These are phyloP conservation scores for Alcedo atthis DNA, from an alignment of 2,797 vertebrate species.

Conservation along the genomic window DNA sequence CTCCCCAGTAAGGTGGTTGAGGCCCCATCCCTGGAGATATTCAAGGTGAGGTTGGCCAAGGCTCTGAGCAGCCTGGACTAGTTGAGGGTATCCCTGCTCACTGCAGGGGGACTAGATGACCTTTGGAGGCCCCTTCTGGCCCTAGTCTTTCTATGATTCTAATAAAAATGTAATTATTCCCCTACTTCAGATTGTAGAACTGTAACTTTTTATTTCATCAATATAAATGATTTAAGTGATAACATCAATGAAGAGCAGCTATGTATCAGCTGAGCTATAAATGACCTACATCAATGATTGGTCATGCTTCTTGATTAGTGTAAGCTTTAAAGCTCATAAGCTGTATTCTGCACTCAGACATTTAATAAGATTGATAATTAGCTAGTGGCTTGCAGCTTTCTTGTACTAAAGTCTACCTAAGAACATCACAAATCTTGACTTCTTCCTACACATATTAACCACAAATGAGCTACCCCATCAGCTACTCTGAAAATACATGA, in stretches of 20 bases:
- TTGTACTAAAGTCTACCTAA: neutral
- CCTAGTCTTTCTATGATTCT: no score
- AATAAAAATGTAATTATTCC: neutral
- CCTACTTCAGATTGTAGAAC: neutral
- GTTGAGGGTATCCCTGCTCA: no score
- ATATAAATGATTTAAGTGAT: neutral
- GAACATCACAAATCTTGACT: neutral
- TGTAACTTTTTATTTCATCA: conserved; percentile 2
- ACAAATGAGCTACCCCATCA: neutral
- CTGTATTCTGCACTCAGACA: conserved; percentile 38
- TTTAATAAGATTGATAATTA: conserved; percentile 52
- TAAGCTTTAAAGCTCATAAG: conserved; percentile 67
- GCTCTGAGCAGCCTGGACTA: no score
- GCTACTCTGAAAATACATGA: neutral
- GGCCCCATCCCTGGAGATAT: no score
- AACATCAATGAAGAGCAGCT: neutral
- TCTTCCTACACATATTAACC: neutral
- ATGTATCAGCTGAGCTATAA: neutral
- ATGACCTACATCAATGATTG: conserved; percentile 51
- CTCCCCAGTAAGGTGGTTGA: no score
- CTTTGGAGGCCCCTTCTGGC: no score
- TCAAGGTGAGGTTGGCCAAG: no score
- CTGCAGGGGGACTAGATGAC: no score
- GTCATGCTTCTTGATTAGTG: conserved; percentile 61
- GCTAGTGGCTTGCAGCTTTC: conserved; percentile 14